Evolutionary conservation across 2,113 vertebrate genomes (phyloP).

Genomic region (Melozone crissalis): DNA sequence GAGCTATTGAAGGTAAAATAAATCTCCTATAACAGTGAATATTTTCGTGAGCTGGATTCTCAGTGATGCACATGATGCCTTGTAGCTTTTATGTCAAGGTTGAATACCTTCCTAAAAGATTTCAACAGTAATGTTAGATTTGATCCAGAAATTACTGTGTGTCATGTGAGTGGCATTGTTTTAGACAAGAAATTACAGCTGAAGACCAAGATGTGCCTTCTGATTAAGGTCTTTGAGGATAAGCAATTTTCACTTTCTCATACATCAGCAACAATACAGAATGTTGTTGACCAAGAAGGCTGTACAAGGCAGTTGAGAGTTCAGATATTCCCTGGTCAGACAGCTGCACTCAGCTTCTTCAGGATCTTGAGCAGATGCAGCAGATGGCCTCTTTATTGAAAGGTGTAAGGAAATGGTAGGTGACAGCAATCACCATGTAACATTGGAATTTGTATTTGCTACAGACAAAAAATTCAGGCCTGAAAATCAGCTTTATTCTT

Average conservation of each 20-base stretch:
- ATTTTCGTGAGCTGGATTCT: neutral
- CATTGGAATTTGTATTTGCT: neutral
- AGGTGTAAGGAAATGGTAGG: neutral
- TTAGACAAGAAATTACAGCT: neutral
- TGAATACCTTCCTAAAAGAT: neutral
- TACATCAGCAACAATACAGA: neutral
- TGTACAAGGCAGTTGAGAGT: neutral
- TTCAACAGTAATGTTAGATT: neutral
- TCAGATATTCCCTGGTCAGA: neutral
- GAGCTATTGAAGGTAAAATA: neutral
- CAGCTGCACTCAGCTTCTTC: neutral
- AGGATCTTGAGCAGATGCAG: neutral
- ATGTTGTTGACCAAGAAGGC: neutral
- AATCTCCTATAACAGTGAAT: neutral
- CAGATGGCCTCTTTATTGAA: neutral
- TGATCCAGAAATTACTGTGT: constrained; percentile 16
- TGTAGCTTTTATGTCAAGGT: neutral
- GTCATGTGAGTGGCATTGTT: neutral
- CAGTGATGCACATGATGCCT: neutral
- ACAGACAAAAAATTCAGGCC: neutral
- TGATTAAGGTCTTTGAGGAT: neutral
- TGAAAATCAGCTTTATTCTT: neutral
- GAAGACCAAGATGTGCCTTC: neutral
- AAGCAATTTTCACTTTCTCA: neutral
- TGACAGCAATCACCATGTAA: neutral